Percentiles rank a stretch among this genome's conserved stretches.
These are phyloP conservation scores for Scolopax bukidnonensis DNA, from an alignment of 2,797 vertebrate species.

Conservation along the genomic window DNA sequence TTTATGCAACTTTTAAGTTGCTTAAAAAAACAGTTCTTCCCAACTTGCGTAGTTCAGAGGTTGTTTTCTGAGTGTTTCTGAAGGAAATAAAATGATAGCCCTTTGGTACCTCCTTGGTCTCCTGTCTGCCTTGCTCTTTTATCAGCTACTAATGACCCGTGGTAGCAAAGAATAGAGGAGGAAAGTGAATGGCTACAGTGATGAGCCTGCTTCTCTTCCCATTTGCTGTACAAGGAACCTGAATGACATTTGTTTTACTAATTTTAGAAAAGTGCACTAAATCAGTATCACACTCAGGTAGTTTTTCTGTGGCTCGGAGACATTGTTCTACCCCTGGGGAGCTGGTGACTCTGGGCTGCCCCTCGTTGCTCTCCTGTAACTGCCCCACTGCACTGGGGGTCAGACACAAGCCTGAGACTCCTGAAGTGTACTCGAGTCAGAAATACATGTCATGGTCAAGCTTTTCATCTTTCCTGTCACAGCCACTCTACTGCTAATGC, in stretches of 20 bases:
- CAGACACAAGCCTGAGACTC: not conserved
- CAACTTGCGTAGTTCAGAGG: not conserved
- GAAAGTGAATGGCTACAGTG: not conserved
- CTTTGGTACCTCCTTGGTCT: not conserved
- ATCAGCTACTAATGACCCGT: not conserved
- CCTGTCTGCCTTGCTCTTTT: not conserved
- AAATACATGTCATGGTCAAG: not conserved
- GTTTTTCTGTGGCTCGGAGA: not conserved
- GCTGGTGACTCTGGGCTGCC: fast-evolving
- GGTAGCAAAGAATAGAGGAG: not conserved
- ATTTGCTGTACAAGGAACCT: not conserved
- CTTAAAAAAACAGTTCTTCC: not conserved
- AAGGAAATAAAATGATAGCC: not conserved
- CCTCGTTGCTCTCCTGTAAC: no score
- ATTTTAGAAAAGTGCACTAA: not conserved
- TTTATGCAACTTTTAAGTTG: not conserved
- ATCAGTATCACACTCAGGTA: not conserved
- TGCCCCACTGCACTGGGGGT: fast-evolving
- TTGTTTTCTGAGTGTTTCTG: not conserved
- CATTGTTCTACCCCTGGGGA: fast-evolving
- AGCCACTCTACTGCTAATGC: not conserved
- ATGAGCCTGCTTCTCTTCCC: not conserved
- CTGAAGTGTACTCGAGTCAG: not conserved
- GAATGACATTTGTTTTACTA: not conserved
- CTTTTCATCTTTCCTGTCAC: not conserved